Evolutionary conservation across 35 echinoderm and acorn worm genomes (phyloP), one percentile per base, ranked within the genome.

Genomic region (Anneissia japonica): DNA sequence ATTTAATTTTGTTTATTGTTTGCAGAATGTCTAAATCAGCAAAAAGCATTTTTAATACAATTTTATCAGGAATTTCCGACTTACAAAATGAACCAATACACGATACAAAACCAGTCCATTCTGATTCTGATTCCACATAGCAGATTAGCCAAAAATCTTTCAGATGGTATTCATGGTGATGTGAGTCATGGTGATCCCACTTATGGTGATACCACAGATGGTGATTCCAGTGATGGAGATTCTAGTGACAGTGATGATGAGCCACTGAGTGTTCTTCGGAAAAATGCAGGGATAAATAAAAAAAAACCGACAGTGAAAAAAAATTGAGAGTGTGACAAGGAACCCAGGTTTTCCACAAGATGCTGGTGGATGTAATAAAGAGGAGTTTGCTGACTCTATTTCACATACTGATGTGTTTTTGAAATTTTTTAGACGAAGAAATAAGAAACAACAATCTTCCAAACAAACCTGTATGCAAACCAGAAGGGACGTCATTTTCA

Each of bases 261-360:
- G 38, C 86, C 86, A 33, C 86, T 87, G 76, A 84, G 86, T 87
- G 34, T 38, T 51, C 64, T 87, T 38, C 34, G 56, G 77, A 0
- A 31, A 21, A 45, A 35, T 81, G 28, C 36, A 38, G 26, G 35
- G 40, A 80, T 30, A 87, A 37, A 87, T n/a, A n/a, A n/a, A n/a
- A n/a, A n/a, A n/a, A n/a, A n/a, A n/a, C n/a, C n/a, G 85, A 46
- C 79, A 45, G 41, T 87, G 86, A 77, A 87, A 80, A 34, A 87
- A 79, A 77, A 87, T 36, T 31, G 39, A 87, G 19, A 43, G 35
- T 0, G 34, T 80, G n/a, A 83, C 87, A 83, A 55, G 83, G n/a
- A 28, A 89, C 39, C 79, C 79, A 4, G 14, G 26, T 21, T 84
- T 83, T 43, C 46, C 36, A 31, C 46, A 83, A 41, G 43, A 72